Evolutionary conservation across 2,113 vertebrate species (phyloP).

Genomic region (Ondatra zibethicus): DNA sequence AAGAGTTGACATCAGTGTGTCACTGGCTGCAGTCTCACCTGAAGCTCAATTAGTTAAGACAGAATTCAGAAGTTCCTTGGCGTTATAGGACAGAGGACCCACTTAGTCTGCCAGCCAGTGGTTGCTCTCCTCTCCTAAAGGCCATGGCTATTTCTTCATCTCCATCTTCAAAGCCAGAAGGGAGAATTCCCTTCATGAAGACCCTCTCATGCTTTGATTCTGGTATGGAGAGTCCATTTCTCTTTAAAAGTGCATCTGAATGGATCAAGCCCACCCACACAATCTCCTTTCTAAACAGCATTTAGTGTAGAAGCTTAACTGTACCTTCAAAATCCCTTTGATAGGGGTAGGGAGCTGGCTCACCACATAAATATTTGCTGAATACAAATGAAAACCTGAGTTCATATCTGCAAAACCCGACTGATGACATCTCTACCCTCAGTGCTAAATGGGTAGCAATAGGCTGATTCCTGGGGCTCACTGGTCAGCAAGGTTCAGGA

Average conservation of each 20-base stretch:
- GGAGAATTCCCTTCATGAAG: neutral
- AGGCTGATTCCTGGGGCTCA: neutral
- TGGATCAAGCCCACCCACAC: neutral
- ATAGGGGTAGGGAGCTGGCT: neutral
- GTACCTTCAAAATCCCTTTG: neutral
- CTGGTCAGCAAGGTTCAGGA: neutral
- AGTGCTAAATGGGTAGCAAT: neutral
- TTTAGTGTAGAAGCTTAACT: neutral
- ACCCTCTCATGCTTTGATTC: neutral
- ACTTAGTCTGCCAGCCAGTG: neutral
- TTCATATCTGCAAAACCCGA: neutral
- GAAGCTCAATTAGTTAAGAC: neutral
- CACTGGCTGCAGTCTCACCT: too few relatives aligned
- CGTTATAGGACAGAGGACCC: neutral
- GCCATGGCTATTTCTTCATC: fast-evolving
- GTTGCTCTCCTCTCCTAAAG: too few relatives aligned
- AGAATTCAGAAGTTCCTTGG: neutral
- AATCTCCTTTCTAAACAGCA: neutral
- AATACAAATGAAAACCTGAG: too few relatives aligned
- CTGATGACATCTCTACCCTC: neutral
- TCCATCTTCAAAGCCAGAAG: neutral
- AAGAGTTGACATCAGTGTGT: neutral
- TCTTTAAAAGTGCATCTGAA: neutral
- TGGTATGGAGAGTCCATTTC: fast-evolving
- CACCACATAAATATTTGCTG: neutral